These are phyloP conservation scores for Gymnopithys bicolor DNA, from an alignment of 2,797 vertebrate genomes.

Conservation along the genomic window DNA sequence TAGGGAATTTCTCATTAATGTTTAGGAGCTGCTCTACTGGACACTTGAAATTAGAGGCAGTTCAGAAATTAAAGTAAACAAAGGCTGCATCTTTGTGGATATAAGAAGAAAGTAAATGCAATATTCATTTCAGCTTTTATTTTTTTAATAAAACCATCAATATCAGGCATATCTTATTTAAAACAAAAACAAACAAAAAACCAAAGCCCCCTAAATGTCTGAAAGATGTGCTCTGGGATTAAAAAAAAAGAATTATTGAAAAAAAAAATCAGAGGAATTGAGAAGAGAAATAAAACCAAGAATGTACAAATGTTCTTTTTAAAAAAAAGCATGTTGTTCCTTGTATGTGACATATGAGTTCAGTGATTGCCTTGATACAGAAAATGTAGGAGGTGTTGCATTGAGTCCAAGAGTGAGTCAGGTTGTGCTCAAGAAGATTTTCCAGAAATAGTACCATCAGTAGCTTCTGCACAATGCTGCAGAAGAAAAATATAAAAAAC, in stretches of 20 bases:
- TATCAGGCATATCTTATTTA: background rate
- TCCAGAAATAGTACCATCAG: background rate
- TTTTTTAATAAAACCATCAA: background rate
- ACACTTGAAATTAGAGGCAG: background rate
- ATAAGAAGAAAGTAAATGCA: background rate
- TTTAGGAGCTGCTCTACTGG: background rate
- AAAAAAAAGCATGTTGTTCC: background rate
- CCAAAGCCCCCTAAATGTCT: background rate
- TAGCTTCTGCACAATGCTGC: background rate
- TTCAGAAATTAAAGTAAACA: background rate
- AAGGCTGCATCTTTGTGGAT: background rate
- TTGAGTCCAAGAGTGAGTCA: background rate
- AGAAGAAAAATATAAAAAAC: background rate
- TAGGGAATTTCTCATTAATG: background rate
- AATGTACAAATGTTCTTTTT: background rate
- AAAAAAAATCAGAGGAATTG: background rate
- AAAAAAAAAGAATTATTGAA: background rate
- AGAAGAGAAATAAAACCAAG: background rate
- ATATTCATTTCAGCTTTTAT: rapidly evolving
- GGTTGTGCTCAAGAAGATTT: background rate
- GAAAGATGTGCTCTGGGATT: background rate
- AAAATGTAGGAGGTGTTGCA: background rate
- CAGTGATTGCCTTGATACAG: background rate
- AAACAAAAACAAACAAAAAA: background rate
- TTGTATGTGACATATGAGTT: background rate